These are phyloP conservation scores for Diloba caeruleocephala DNA, from an alignment of 2,888 invertebrate species.

Conservation along the genomic window DNA sequence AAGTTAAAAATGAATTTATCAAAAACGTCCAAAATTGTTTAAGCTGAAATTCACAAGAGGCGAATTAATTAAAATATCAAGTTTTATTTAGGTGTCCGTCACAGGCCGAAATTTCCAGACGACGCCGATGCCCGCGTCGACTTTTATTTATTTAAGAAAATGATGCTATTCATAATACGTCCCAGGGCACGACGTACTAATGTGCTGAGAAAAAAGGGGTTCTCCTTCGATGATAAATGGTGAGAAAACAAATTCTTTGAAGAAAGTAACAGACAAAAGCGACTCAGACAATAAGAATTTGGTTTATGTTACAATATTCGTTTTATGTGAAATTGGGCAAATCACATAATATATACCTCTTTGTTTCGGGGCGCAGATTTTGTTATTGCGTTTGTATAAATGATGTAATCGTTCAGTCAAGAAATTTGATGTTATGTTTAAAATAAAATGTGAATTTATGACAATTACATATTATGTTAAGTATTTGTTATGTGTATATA, in stretches of 20 bases:
- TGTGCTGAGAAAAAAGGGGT: constrained; percentile 63
- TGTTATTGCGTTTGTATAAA: constrained; percentile 25
- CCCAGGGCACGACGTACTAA: constrained; percentile 59
- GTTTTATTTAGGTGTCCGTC: constrained; percentile 12
- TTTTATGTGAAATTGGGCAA: constrained; percentile 47
- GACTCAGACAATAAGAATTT: constrained; percentile 57
- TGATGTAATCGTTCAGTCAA: constrained; percentile 16
- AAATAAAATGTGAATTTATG: too few relatives aligned
- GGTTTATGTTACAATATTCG: constrained; percentile 54
- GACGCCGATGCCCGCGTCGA: constrained; percentile 11
- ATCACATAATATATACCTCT: constrained; percentile 33
- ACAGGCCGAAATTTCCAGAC: constrained; percentile 14
- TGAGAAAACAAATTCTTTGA: constrained; percentile 55
- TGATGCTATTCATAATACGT: constrained; percentile 57
- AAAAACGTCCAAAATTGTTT: constrained; percentile 13
- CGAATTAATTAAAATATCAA: constrained; percentile 43
- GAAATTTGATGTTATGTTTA: too few relatives aligned
- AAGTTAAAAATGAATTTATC: constrained; percentile 1
- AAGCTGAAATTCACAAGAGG: constrained; percentile 20
- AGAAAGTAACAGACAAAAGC: constrained; percentile 55
- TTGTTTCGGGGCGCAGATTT: constrained; percentile 25
- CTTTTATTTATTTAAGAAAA: constrained; percentile 44
- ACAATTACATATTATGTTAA: too few relatives aligned
- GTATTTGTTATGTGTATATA: too few relatives aligned
- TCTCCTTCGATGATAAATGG: constrained; percentile 65